Conservation (phyloP, 2,113 vertebrate genomes). For the Thomomys bottae region DNA sequence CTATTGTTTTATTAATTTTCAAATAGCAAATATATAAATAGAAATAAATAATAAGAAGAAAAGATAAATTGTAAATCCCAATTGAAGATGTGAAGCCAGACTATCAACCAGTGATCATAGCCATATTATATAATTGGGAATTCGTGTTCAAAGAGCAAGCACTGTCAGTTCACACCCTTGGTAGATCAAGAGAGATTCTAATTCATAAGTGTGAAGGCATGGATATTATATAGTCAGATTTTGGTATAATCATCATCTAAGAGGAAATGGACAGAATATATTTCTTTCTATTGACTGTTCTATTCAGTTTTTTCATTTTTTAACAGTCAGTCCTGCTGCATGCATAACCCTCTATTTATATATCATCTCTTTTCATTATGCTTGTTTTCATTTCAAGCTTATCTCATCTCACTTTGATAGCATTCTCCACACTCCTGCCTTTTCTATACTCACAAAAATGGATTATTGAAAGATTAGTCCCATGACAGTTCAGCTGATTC, state of each 20-base stretch:
- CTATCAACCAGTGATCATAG: not conserved
- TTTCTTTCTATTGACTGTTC: not conserved
- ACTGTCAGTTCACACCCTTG: not conserved
- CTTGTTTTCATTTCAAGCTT: conserved; percentile 19
- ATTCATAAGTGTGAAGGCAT: not conserved
- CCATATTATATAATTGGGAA: not conserved
- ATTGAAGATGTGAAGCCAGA: not conserved
- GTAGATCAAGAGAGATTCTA: not conserved
- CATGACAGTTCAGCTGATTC: conserved; percentile 15
- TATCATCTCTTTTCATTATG: not conserved
- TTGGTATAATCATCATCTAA: too few relatives aligned
- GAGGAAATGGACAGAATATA: not conserved
- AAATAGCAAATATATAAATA: not conserved
- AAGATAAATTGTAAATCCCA: not conserved
- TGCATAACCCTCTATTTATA: not conserved
- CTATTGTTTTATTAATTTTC: not conserved
- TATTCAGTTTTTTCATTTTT: not conserved
- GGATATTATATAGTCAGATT: not conserved
- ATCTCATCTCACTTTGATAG: conserved; percentile 37
- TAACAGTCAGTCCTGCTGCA: not conserved
- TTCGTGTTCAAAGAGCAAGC: not conserved
- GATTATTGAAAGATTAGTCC: conserved; percentile 67
- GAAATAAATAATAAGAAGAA: too few relatives aligned
- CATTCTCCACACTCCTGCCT: not conserved
- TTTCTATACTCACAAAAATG: not conserved